Evolutionary conservation across 2,888 invertebrate genomes (phyloP), one percentile per base, ranked within the genome.

Genomic region (Dryobotodes eremita): DNA sequence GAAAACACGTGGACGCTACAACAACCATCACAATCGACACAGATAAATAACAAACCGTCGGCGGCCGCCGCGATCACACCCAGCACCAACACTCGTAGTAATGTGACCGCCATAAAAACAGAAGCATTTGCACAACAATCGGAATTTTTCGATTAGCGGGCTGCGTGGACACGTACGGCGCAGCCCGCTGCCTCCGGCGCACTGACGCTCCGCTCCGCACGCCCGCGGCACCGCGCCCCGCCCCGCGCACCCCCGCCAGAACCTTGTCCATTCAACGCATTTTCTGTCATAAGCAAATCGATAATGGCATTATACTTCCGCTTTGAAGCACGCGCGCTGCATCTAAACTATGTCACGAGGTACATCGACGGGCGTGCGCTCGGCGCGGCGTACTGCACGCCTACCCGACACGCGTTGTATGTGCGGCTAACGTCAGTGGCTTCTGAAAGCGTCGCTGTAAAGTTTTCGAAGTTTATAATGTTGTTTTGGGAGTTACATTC

Each of bases 61-160:
- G 95, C 95, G 89, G 96, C 96, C 93, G 95, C 96, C 95, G 95
- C 95, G 91, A 95, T 94, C 94, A 94, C 96, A 93, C 95, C 96
- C 96, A 96, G 93, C 95, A 96, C 94, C 95, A 97, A 96, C 97
- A 98, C 97, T 97, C 97, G 97, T 97, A 98, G 97, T 97, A 98
- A 97, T 97, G 97, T 97, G 97, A 98, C 97, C 98, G 98, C 98
- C 98, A 98, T 98, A 98, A 97, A 98, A 97, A 97, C 97, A 97
- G 97, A 97, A 97, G 97, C 98, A 98, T 98, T 97, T 97, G 98
- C 97, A 97, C 96, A 94, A 92, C 94, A 96, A 95, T 95, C 95
- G 95, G 90, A 94, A 94, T 93, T 83, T 91, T 91, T 89, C 92
- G 94, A 92, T 92, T 94, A 94, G 96, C 97, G 96, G 96, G 96